Percentiles rank a stretch among this genome's conserved stretches.
Evolutionary conservation across 2,888 invertebrate species (phyloP).

Genomic region (Alloplasta piceator): DNA sequence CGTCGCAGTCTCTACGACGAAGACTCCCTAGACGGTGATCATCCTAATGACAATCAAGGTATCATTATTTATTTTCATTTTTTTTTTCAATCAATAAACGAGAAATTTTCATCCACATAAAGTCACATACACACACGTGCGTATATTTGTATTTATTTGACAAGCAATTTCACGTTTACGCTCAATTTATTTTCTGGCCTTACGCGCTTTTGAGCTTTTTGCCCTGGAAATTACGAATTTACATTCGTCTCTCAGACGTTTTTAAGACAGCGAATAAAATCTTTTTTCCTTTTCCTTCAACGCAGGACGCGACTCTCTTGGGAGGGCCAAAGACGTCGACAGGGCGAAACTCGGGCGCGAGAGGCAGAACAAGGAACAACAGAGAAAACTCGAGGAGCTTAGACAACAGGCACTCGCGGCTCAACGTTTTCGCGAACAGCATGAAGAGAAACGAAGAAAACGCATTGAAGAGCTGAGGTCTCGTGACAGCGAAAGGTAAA

Average conservation of each 20-base stretch:
- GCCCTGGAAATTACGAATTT: conserved; percentile 24
- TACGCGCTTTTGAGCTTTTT: conserved; percentile 34
- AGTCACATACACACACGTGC: background rate
- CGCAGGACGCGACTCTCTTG: conserved; percentile 80
- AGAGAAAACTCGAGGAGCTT: conserved; percentile 94
- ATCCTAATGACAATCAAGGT: conserved; percentile 81
- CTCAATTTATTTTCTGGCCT: conserved; percentile 25
- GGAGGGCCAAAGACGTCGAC: conserved; percentile 80
- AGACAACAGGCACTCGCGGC: conserved; percentile 95
- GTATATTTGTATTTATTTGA: background rate
- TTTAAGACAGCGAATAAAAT: background rate
- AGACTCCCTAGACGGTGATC: conserved; percentile 82
- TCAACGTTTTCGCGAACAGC: conserved; percentile 94
- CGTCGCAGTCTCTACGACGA: conserved; percentile 81
- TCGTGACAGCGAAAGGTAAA: conserved; percentile 89
- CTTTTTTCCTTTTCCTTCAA: conserved; percentile 55
- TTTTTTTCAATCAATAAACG: conserved; percentile 33
- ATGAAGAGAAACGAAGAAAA: conserved; percentile 92
- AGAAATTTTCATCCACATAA: conserved; percentile 26
- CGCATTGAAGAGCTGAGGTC: conserved; percentile 93
- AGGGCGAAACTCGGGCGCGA: conserved; percentile 88
- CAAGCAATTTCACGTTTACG: conserved; percentile 35
- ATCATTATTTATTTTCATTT: conserved; percentile 65
- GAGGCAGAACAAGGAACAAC: conserved; percentile 94
- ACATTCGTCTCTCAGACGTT: background rate